Evolutionary conservation across 1,140 invertebrate species (phyloP).

Genomic region (Leptopilina boulardi): DNA sequence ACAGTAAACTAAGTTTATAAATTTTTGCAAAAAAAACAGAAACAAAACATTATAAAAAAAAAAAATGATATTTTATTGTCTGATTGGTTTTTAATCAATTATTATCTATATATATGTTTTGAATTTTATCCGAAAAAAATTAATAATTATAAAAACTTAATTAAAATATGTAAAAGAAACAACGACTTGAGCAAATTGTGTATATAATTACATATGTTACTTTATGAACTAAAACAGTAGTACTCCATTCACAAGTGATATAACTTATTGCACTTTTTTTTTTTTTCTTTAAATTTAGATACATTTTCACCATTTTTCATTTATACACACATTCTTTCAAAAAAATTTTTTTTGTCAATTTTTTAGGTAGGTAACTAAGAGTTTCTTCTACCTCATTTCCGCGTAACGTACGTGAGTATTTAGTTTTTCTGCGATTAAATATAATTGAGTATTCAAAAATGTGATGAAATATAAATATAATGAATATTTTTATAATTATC

Average conservation of each 20-base stretch:
- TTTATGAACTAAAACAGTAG: conserved; percentile 55
- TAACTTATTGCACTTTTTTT: conserved; percentile 71
- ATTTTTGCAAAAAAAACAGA: not conserved
- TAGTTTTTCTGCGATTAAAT: not conserved
- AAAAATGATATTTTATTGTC: not conserved
- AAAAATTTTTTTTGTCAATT: conserved; percentile 39
- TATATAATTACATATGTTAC: conserved; percentile 56
- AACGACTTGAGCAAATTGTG: conserved; percentile 72
- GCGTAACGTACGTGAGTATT: conserved; percentile 31
- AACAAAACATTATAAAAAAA: not conserved
- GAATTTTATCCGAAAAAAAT: conserved; percentile 64
- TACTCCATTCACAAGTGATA: conserved; percentile 46
- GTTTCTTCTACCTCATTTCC: conserved; percentile 17
- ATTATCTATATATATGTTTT: conserved; percentile 59
- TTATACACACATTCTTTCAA: conserved; percentile 31
- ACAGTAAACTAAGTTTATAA: conserved; percentile 30
- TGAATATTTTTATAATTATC: not conserved
- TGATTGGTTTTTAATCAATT: not conserved
- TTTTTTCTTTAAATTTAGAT: conserved; percentile 55
- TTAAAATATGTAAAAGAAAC: conserved; percentile 74
- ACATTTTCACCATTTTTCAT: conserved; percentile 37
- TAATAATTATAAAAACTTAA: conserved; percentile 65
- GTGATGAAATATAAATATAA: conserved; percentile 6
- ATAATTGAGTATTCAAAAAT: conserved; percentile 17
- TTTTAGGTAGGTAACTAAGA: conserved; percentile 44